Conservation (phyloP, 2,113 vertebrate genomes). For the Falco punctatus region DNA sequence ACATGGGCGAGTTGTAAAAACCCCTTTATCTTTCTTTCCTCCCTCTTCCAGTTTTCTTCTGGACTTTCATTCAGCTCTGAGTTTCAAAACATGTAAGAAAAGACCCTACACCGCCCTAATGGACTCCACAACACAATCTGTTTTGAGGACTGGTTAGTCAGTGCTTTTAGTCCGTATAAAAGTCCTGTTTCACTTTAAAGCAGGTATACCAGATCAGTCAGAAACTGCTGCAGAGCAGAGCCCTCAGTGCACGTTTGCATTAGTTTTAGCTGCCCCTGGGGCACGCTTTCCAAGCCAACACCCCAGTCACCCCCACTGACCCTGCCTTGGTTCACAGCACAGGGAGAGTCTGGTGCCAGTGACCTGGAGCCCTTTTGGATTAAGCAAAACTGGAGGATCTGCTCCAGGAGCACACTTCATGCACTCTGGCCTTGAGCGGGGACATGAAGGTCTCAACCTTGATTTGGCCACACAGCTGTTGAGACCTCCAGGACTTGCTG, state of each 20-base stretch:
- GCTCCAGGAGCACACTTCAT: neutral
- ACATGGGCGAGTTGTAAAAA: neutral
- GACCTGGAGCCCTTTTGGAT: neutral
- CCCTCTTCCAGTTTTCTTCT: neutral
- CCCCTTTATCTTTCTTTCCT: neutral
- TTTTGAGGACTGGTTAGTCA: neutral
- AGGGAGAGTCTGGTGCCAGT: neutral
- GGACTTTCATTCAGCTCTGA: neutral
- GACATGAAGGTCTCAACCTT: neutral
- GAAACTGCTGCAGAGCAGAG: neutral
- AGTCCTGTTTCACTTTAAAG: neutral
- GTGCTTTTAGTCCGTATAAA: neutral
- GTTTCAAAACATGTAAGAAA: neutral
- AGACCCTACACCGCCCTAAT: neutral
- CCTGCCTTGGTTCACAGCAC: accelerated
- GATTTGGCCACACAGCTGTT: accelerated
- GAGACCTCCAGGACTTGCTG: neutral
- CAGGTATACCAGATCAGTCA: neutral
- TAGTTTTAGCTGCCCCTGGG: neutral
- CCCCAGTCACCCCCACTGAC: neutral
- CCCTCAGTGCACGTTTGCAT: neutral
- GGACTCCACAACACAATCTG: neutral
- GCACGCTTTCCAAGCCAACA: accelerated
- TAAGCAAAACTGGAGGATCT: neutral
- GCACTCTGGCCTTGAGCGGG: neutral